These are phyloP conservation scores for Ophion ellenae DNA, from an alignment of 2,888 invertebrate species.

Conservation along the genomic window DNA sequence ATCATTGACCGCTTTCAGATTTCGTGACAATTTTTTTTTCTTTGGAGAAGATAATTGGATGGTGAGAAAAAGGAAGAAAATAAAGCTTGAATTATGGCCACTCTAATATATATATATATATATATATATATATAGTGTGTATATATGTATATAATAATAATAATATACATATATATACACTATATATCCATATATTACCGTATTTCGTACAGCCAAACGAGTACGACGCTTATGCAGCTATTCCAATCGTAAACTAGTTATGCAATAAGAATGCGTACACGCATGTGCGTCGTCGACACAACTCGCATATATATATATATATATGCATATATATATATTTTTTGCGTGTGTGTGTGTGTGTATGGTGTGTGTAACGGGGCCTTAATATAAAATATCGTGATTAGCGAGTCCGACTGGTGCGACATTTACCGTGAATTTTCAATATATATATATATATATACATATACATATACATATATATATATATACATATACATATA, in stretches of 20 bases:
- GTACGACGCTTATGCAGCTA: constrained; percentile 55
- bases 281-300: not conserved
- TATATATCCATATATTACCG: constrained; percentile 53
- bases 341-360: too few species aligned
- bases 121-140: too few species aligned
- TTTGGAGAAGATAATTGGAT: too few species aligned
- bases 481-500: too few species aligned
- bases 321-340: constrained; percentile 6
- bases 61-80: too few species aligned
- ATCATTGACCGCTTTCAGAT: too few species aligned
- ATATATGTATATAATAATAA: too few species aligned
- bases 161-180: too few species aligned
- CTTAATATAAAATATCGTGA: constrained; percentile 42
- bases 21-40: too few species aligned
- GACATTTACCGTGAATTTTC: constrained; percentile 41
- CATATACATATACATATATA: too few species aligned
- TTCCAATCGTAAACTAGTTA: constrained; percentile 48
- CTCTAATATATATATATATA: too few species aligned
- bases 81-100: too few species aligned
- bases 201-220: constrained; percentile 53
- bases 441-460: not conserved
- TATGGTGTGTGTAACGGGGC: constrained; percentile 15
- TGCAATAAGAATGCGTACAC: constrained; percentile 27
- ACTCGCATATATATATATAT: not conserved
- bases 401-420: constrained; percentile 25